phyloP scores from a whole-genome alignment of 1,140 invertebrate species.

The Macrosteles quadrilineatus region DNA sequence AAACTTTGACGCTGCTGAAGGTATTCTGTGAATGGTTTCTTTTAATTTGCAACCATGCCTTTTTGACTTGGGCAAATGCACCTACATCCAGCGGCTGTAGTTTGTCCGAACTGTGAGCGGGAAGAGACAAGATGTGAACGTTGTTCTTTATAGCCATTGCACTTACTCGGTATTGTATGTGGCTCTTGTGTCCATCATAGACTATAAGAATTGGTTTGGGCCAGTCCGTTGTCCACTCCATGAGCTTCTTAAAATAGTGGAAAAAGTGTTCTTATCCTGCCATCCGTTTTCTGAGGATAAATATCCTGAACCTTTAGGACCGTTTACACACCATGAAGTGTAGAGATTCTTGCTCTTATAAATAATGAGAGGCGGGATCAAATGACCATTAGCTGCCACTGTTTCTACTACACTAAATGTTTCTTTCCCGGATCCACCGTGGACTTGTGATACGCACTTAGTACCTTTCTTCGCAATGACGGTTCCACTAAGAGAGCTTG shows the following conservation, averaged over 20 bases:
- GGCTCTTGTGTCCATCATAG: slow-evolving; percentile 22
- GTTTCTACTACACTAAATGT: slow-evolving; percentile 21
- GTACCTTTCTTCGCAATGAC: slow-evolving; percentile 15
- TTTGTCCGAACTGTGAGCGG: slow-evolving; percentile 7
- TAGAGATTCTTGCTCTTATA: slow-evolving; percentile 27
- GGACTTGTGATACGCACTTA: slow-evolving; percentile 19
- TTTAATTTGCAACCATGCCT: slow-evolving; percentile 45
- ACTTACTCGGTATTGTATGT: slow-evolving; percentile 25
- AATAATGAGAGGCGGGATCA: slow-evolving; percentile 21
- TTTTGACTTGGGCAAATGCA: slow-evolving; percentile 47
- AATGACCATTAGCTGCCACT: slow-evolving; percentile 6
- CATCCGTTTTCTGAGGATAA: slow-evolving; percentile 23
- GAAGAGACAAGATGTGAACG: slow-evolving; percentile 20
- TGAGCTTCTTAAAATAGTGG: slow-evolving; percentile 17
- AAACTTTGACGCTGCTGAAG: neutral
- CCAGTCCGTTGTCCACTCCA: slow-evolving; percentile 29
- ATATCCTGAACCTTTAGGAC: slow-evolving; percentile 20
- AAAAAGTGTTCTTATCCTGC: slow-evolving; percentile 19
- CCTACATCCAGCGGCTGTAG: slow-evolving; percentile 50
- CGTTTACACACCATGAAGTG: slow-evolving; percentile 13
- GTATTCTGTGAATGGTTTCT: neutral
- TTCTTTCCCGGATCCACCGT: slow-evolving; percentile 19
- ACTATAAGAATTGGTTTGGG: slow-evolving; percentile 13
- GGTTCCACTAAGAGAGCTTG: neutral
- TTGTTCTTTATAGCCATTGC: slow-evolving; percentile 13